These are phyloP conservation scores for Sinocyclocheilus anshuiensis DNA, from an alignment of 2,113 vertebrate species.

Conservation along the genomic window DNA sequence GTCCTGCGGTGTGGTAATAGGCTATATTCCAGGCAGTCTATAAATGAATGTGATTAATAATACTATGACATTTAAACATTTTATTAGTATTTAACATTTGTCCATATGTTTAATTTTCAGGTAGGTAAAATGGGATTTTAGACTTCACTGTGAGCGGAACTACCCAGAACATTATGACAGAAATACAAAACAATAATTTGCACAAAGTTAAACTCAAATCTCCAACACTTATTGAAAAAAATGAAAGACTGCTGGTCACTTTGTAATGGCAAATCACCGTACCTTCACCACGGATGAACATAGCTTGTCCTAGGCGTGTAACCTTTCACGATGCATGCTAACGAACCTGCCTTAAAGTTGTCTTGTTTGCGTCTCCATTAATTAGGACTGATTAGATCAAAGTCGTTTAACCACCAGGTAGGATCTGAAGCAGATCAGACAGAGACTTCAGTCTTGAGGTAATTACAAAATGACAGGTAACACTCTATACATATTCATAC, in stretches of 20 bases:
- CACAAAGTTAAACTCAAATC: background rate
- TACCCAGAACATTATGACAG: background rate
- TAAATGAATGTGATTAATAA: too few species aligned
- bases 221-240: background rate
- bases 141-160: background rate
- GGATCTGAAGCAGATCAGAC: constrained; percentile 36
- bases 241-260: background rate
- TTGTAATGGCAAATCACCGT: background rate
- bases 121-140: background rate
- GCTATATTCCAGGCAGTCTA: too few species aligned
- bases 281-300: background rate
- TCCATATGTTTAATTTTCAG: background rate
- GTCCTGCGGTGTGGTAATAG: too few species aligned
- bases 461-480: constrained; percentile 38
- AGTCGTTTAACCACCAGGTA: background rate
- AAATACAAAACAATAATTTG: background rate
- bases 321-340: background rate
- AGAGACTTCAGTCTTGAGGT: constrained; percentile 5
- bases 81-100: background rate
- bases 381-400: constrained; percentile 30
- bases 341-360: constrained; percentile 1
- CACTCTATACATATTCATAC: constrained; percentile 45
- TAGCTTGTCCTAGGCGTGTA: background rate
- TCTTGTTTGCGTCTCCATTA: constrained; percentile 20
- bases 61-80: background rate